A percentile compares a stretch with the other conserved stretches of the same genome.
Conservation (phyloP, 1,140 invertebrate genomes). For the Drosophila aff. region DNA sequence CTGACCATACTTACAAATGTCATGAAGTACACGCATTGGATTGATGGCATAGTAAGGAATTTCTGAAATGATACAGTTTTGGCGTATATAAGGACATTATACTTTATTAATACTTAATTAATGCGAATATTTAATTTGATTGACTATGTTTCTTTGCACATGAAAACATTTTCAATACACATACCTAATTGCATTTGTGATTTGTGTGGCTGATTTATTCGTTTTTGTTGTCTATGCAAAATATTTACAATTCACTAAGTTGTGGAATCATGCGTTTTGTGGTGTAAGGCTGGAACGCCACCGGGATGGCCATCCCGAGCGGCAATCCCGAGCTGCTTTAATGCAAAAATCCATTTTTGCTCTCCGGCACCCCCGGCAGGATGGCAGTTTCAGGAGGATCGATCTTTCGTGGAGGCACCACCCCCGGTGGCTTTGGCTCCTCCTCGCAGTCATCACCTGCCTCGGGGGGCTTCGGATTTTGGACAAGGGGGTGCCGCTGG, state of each 20-base stretch:
- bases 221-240: constrained; percentile 61
- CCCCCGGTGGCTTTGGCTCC: constrained; percentile 72
- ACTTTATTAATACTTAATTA: constrained; percentile 67
- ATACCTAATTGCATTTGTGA: constrained; percentile 32
- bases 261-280: constrained; percentile 51
- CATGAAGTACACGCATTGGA: neutral
- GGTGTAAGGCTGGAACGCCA: constrained; percentile 53
- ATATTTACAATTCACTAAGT: constrained; percentile 81
- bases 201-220: constrained; percentile 36
- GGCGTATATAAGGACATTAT: constrained; percentile 38
- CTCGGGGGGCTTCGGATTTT: constrained; percentile 61
- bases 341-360: constrained; percentile 69
- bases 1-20: constrained; percentile 2
- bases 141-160: constrained; percentile 81
- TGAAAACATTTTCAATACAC: constrained; percentile 70
- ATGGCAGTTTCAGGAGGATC: constrained; percentile 58
- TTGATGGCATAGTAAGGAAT: neutral
- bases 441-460: constrained; percentile 73
- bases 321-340: constrained; percentile 60
- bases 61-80: neutral
- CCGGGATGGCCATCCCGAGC: constrained; percentile 18
- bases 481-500: constrained; percentile 68
- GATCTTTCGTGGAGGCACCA: constrained; percentile 74
- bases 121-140: constrained; percentile 77
- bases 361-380: constrained; percentile 37